phyloP scores from a whole-genome alignment of 2,113 vertebrate genomes.

The Bubalus kerabau region DNA sequence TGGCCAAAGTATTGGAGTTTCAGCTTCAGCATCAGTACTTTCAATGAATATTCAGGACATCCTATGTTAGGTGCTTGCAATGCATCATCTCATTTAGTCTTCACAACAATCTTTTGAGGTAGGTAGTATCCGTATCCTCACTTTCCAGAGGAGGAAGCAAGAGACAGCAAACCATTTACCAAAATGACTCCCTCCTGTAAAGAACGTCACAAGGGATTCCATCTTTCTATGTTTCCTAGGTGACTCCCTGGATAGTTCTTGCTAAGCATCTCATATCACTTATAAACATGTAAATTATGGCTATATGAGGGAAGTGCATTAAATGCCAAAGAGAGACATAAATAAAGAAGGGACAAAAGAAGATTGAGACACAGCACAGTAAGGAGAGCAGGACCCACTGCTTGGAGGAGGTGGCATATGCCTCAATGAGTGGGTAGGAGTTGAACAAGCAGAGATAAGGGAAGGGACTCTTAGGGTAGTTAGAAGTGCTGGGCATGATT shows the following conservation, averaged over 20 bases:
- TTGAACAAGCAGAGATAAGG: not conserved
- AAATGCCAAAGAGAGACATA: not conserved
- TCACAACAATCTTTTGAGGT: not conserved
- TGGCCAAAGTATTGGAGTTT: not conserved
- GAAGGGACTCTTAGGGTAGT: accelerated
- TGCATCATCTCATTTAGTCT: not conserved
- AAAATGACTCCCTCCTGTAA: not conserved
- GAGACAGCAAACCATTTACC: not conserved
- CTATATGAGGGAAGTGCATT: not conserved
- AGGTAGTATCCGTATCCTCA: not conserved
- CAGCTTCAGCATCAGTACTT: not conserved
- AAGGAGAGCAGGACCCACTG: not conserved
- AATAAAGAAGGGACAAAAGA: not conserved
- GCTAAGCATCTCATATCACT: not conserved
- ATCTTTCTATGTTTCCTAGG: not conserved
- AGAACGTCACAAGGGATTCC: not conserved
- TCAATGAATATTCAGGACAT: not conserved
- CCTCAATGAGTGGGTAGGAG: not conserved
- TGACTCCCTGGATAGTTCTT: not conserved
- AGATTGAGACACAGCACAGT: too few relatives aligned
- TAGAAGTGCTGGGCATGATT: not conserved
- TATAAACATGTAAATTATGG: not conserved
- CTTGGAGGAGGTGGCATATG: not conserved
- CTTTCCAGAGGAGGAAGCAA: not conserved
- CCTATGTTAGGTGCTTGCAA: too few relatives aligned